Evolutionary conservation across 1,140 invertebrate species (phyloP).

Genomic region (Copidosoma floridanum): DNA sequence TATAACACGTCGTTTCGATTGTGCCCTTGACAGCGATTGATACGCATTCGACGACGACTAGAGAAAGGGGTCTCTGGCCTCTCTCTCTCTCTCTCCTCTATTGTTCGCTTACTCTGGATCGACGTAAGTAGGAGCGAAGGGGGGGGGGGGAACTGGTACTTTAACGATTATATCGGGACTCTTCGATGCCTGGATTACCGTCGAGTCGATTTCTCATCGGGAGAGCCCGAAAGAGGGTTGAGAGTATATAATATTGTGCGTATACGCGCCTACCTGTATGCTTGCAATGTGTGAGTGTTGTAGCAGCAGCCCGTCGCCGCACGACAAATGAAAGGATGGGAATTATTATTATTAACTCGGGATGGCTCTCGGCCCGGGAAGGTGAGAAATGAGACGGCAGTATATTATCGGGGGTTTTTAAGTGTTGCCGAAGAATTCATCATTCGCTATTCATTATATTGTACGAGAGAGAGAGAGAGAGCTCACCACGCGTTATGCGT

Average conservation of each 20-base stretch:
- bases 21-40: constrained; percentile 43
- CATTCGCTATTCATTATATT: constrained; percentile 20
- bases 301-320: not conserved
- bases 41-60: constrained; percentile 33
- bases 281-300: no score
- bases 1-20: constrained; percentile 36
- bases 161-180: constrained; percentile 31
- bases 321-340: constrained; percentile 7
- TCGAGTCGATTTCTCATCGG: constrained; percentile 35
- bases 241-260: not conserved
- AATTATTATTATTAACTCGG: constrained; percentile 15
- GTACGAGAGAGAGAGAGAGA: no score
- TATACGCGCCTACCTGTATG: not conserved
- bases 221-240: constrained; percentile 14
- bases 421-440: constrained; percentile 15
- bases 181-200: constrained; percentile 19
- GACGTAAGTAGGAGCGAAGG: not conserved
- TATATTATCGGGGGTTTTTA: constrained; percentile 10
- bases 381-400: constrained; percentile 34
- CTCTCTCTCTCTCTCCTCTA: constrained; percentile 8
- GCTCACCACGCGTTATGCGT: no score
- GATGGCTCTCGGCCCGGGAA: constrained; percentile 28
- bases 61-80: not conserved
- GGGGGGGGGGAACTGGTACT: constrained; percentile 5
- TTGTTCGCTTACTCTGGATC: constrained; percentile 17